These are phyloP conservation scores for Noctilio leporinus DNA, from an alignment of 2,113 vertebrate species.

Conservation along the genomic window DNA sequence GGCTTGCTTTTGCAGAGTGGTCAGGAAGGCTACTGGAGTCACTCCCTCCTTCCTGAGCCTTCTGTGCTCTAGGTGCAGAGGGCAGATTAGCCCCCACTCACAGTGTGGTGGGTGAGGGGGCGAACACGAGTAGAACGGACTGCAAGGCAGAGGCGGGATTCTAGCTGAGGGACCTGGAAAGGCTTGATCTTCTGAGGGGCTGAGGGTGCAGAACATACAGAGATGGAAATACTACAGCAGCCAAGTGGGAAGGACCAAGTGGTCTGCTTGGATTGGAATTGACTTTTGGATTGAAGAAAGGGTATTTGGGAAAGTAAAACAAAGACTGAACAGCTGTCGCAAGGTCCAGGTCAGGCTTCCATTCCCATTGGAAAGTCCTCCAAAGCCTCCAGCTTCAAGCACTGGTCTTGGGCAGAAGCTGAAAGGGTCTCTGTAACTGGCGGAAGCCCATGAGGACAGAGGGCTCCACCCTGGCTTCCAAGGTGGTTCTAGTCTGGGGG, in stretches of 20 bases:
- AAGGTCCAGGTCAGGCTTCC: neutral
- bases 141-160: neutral
- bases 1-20: neutral
- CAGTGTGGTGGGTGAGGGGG: fast-evolving
- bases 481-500: neutral
- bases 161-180: neutral
- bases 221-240: neutral
- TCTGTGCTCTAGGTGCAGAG: neutral
- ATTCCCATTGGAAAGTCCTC: neutral
- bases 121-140: neutral
- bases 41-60: neutral
- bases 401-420: neutral
- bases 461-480: neutral
- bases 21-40: neutral
- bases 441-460: neutral
- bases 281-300: neutral
- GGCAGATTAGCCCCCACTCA: neutral
- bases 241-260: neutral
- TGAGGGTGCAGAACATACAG: neutral
- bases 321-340: neutral
- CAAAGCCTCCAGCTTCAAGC: neutral
- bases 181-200: neutral
- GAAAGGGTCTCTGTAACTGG: neutral
- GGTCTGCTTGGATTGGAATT: neutral
- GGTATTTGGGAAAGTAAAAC: neutral